Evolutionary conservation across 2,888 invertebrate genomes (phyloP).

Genomic region (Eilema griseolum): DNA sequence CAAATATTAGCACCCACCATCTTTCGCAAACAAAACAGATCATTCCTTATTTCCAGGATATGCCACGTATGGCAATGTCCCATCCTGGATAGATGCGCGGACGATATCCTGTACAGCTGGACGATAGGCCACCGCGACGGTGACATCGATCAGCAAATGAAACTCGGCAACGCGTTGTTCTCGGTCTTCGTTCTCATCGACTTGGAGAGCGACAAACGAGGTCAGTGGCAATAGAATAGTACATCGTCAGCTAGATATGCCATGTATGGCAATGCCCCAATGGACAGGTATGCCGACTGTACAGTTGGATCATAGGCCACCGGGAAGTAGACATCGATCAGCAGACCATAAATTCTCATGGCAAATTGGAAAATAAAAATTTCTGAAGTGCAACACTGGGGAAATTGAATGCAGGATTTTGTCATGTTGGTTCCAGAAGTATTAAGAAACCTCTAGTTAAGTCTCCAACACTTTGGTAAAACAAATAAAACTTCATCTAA

Average conservation of each 20-base stretch:
- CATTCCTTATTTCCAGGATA: slow-evolving; percentile 64
- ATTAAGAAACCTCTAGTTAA: too few relatives aligned
- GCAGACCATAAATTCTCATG: too few relatives aligned
- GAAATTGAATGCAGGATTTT: too few relatives aligned
- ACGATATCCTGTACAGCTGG: slow-evolving; percentile 84
- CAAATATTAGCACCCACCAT: too few relatives aligned
- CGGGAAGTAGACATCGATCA: too few relatives aligned
- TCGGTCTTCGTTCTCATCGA: slow-evolving; percentile 85
- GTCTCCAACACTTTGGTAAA: too few relatives aligned
- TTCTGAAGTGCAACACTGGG: too few relatives aligned
- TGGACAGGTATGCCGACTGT: slow-evolving; percentile 78
- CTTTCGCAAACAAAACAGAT: too few relatives aligned
- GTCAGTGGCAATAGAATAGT: slow-evolving; percentile 46
- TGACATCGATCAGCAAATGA: slow-evolving; percentile 74
- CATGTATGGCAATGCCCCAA: slow-evolving; percentile 86
- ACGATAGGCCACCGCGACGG: slow-evolving; percentile 81
- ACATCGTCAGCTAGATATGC: slow-evolving; percentile 55
- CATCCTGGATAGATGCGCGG: slow-evolving; percentile 79
- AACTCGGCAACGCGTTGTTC: slow-evolving; percentile 77
- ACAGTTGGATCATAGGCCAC: too few relatives aligned
- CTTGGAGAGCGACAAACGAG: slow-evolving; percentile 74
- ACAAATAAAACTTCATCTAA: too few relatives aligned
- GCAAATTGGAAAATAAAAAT: too few relatives aligned
- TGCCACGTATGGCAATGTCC: slow-evolving; percentile 86
- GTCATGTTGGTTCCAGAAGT: too few relatives aligned